These are phyloP conservation scores for Athalia circularis DNA, from an alignment of 2,888 invertebrate species.

Conservation along the genomic window DNA sequence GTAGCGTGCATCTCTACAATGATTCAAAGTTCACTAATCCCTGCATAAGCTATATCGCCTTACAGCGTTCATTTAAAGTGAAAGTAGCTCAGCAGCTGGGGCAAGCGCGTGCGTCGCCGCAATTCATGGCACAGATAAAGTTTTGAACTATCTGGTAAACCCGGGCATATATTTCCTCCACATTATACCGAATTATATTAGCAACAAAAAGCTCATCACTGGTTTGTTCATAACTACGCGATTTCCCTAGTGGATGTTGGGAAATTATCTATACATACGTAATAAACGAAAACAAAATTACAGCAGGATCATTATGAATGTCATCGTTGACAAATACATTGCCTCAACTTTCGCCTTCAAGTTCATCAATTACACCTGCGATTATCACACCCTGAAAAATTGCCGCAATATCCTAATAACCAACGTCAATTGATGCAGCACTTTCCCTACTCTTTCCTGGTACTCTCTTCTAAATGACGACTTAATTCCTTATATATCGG, in stretches of 20 bases:
- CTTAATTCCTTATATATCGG: background rate
- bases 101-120: background rate
- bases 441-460: background rate
- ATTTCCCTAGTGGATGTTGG: too few species aligned
- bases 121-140: conserved; percentile 12
- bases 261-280: background rate
- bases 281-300: background rate
- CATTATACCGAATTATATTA: background rate
- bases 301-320: background rate
- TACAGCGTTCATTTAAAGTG: conserved; percentile 15
- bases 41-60: background rate
- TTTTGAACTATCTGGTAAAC: background rate
- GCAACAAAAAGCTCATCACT: background rate
- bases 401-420: conserved; percentile 1
- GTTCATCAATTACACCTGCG: background rate
- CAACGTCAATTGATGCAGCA: conserved; percentile 11
- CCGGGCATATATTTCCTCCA: background rate
- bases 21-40: background rate
- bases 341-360: background rate
- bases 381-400: background rate
- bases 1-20: background rate
- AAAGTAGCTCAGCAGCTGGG: conserved; percentile 11
- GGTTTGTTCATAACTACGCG: background rate
- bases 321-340: background rate
- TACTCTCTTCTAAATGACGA: conserved; percentile 5